A percentile compares a stretch with the other conserved stretches of the same genome.
phyloP scores from a whole-genome alignment of 2,888 invertebrate genomes.

The Sepioteuthis lessoniana region DNA sequence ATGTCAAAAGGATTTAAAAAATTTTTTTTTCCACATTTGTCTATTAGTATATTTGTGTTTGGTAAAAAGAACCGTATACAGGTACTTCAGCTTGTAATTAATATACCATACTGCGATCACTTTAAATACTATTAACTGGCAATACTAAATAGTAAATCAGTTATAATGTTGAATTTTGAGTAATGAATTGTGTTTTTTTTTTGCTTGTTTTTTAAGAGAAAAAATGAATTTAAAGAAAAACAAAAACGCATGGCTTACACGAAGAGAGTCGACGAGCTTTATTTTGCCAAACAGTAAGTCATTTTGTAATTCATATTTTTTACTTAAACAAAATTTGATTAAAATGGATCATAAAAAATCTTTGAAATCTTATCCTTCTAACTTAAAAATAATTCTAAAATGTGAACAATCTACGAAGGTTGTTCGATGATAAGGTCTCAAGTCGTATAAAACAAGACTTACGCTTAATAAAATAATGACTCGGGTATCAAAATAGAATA shows the following conservation, averaged over 20 bases:
- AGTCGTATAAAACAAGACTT: too few relatives aligned
- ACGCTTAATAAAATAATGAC: too few relatives aligned
- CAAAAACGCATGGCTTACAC: not conserved
- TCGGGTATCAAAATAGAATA: too few relatives aligned
- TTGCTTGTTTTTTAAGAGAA: not conserved
- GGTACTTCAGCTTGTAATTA: too few relatives aligned
- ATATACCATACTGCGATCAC: too few relatives aligned
- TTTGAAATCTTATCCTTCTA: not conserved
- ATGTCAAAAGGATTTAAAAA: too few relatives aligned
- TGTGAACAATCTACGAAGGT: not conserved
- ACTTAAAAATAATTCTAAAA: not conserved
- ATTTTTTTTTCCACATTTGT: too few relatives aligned
- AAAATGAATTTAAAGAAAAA: not conserved
- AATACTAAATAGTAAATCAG: too few relatives aligned
- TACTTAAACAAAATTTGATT: not conserved
- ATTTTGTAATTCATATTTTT: not conserved
- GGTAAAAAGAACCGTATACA: too few relatives aligned
- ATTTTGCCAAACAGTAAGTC: slow-evolving; percentile 64
- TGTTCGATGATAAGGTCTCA: not conserved
- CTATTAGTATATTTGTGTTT: too few relatives aligned
- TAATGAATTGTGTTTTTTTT: not conserved
- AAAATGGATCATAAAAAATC: not conserved
- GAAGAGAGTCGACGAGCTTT: slow-evolving; percentile 61
- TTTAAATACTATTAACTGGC: too few relatives aligned
- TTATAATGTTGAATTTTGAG: too few relatives aligned